Conservation (phyloP, 2,113 vertebrate genomes). For the Pelvicachromis taeniatus region DNA sequence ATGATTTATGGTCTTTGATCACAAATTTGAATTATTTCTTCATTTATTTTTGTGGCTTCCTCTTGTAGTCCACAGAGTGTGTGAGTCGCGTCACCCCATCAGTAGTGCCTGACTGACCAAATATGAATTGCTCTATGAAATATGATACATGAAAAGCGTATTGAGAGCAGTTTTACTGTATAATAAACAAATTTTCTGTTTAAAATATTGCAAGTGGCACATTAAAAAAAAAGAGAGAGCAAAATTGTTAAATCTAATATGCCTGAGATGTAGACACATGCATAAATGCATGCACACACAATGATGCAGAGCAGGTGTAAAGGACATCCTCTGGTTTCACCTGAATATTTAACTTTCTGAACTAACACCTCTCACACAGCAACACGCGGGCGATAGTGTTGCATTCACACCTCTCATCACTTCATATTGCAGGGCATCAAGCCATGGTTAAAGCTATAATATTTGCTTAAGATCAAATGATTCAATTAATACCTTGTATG, state of each 20-base stretch:
- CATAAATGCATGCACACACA: background rate
- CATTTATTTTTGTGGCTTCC: background rate
- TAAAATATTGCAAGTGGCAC: background rate
- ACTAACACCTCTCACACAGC: constrained; percentile 8
- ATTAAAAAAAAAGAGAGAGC: background rate
- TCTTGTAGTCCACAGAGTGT: background rate
- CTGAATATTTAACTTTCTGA: constrained; percentile 54
- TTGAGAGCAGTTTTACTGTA: background rate
- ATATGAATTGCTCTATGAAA: background rate
- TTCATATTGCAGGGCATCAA: background rate
- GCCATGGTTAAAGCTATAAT: background rate
- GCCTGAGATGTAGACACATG: background rate
- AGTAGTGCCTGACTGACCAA: background rate
- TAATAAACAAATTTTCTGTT: background rate
- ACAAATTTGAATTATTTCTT: background rate
- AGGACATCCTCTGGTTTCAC: constrained; percentile 36
- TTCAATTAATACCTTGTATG: background rate
- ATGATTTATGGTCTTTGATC: background rate
- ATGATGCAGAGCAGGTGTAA: constrained; percentile 7
- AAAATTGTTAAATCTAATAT: background rate
- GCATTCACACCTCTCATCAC: background rate
- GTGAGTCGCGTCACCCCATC: background rate
- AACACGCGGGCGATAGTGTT: constrained; percentile 26
- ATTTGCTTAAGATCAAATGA: background rate
- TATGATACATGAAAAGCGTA: background rate